These are phyloP conservation scores for Orthosia cruda DNA, from an alignment of 2,888 invertebrate genomes.

Conservation along the genomic window DNA sequence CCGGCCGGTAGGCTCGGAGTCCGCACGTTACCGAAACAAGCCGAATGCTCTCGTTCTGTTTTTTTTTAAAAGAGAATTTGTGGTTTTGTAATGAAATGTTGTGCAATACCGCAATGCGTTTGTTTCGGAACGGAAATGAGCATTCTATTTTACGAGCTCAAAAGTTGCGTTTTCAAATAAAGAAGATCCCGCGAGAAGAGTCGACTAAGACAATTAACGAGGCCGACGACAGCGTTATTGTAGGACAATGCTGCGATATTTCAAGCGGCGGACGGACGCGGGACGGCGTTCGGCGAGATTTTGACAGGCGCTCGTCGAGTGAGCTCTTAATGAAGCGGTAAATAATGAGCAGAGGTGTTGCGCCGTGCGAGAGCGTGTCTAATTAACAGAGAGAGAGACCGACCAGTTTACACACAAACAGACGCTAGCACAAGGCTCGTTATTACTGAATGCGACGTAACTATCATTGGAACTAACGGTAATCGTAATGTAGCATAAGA, in stretches of 20 bases:
- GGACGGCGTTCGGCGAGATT: slow-evolving; percentile 86
- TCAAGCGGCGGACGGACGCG: slow-evolving; percentile 82
- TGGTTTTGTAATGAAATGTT: slow-evolving; percentile 81
- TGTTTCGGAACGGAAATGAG: slow-evolving; percentile 80
- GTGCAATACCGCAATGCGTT: slow-evolving; percentile 78
- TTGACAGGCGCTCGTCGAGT: slow-evolving; percentile 89
- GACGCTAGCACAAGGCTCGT: slow-evolving; percentile 73
- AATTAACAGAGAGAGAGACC: slow-evolving; percentile 86
- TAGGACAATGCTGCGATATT: slow-evolving; percentile 89
- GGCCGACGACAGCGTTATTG: slow-evolving; percentile 89
- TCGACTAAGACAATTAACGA: slow-evolving; percentile 87
- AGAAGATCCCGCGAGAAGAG: slow-evolving; percentile 78
- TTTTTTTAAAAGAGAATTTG: slow-evolving; percentile 83
- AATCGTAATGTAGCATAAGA: slow-evolving; percentile 72
- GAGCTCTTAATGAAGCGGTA: slow-evolving; percentile 91
- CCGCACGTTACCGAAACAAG: slow-evolving; percentile 86
- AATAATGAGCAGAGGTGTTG: slow-evolving; percentile 91
- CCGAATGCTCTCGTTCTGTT: slow-evolving; percentile 80
- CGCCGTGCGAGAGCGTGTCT: slow-evolving; percentile 85
- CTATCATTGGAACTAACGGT: slow-evolving; percentile 73
- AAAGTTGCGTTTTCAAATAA: slow-evolving; percentile 80
- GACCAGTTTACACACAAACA: slow-evolving; percentile 77
- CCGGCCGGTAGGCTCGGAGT: slow-evolving; percentile 81
- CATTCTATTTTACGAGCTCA: slow-evolving; percentile 81
- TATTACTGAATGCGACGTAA: slow-evolving; percentile 74